Conservation (phyloP, 2,888 invertebrate genomes). For the Sminthurides aquaticus region DNA sequence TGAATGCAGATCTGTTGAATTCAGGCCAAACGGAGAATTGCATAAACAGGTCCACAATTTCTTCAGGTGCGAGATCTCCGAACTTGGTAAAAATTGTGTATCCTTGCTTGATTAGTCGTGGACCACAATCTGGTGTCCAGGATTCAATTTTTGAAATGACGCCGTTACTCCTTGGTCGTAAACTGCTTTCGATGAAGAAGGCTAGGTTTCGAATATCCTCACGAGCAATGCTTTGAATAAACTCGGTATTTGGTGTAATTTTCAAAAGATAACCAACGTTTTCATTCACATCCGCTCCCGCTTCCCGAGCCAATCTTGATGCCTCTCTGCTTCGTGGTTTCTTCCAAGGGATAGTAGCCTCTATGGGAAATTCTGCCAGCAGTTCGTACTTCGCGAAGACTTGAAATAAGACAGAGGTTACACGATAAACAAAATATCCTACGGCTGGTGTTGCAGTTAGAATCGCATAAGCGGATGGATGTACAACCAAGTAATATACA, state of each 20-base stretch:
- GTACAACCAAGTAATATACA: constrained; percentile 20
- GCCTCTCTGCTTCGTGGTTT: not conserved
- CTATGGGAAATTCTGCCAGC: constrained; percentile 56
- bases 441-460: constrained; percentile 46
- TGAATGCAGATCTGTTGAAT: constrained; percentile 59
- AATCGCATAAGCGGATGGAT: constrained; percentile 16
- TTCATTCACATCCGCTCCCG: constrained; percentile 47
- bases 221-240: constrained; percentile 39
- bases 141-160: constrained; percentile 69
- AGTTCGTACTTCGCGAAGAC: constrained; percentile 59
- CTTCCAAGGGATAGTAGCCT: constrained; percentile 61
- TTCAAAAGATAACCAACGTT: constrained; percentile 58
- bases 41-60: constrained; percentile 60
- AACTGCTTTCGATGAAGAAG: constrained; percentile 63
- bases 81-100: constrained; percentile 66
- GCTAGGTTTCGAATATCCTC: constrained; percentile 58
- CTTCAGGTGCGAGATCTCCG: constrained; percentile 58
- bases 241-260: constrained; percentile 55
- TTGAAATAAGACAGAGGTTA: constrained; percentile 59
- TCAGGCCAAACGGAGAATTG: constrained; percentile 60
- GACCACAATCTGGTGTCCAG: constrained; percentile 68
- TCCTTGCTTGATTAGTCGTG: constrained; percentile 56
- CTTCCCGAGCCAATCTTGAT: not conserved
- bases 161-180: constrained; percentile 54
- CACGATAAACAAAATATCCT: constrained; percentile 53